phyloP scores from a whole-genome alignment of 2,888 invertebrate species.

The Amphipyra tragopoginis region DNA sequence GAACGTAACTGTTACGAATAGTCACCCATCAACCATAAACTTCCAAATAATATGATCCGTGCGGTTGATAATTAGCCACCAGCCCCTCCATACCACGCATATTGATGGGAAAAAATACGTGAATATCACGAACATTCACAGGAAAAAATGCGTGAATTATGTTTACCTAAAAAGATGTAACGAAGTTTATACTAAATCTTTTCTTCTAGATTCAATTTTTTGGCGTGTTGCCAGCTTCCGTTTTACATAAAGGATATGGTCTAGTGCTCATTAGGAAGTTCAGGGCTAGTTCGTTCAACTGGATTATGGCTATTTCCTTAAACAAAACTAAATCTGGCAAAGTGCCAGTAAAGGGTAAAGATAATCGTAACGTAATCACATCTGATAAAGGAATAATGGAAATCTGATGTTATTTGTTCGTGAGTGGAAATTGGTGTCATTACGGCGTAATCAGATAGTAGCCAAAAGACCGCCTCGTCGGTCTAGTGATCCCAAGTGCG shows the following conservation, averaged over 20 bases:
- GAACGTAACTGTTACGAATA: too few species aligned
- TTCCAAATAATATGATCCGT: too few species aligned
- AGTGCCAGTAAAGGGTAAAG: constrained; percentile 15
- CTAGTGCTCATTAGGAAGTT: constrained; percentile 43
- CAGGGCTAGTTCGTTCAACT: constrained; percentile 37
- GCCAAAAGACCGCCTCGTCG: too few species aligned
- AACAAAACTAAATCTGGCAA: constrained; percentile 19
- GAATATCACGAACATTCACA: too few species aligned
- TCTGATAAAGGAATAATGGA: neutral
- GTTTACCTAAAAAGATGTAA: too few species aligned
- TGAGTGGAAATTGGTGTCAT: neutral
- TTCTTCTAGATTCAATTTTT: constrained; percentile 25
- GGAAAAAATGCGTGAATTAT: neutral
- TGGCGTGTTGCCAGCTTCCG: constrained; percentile 35
- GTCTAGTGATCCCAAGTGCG: too few species aligned
- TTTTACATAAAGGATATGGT: constrained; percentile 16
- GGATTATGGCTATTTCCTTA: constrained; percentile 13
- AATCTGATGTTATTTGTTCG: constrained; percentile 4
- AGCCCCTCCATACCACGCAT: too few species aligned
- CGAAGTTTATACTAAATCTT: constrained; percentile 9
- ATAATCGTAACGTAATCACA: constrained; percentile 22
- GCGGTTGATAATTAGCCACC: too few species aligned
- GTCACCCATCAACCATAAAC: too few species aligned
- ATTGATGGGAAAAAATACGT: too few species aligned
- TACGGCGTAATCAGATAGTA: neutral